Percentiles rank a stretch among this genome's conserved stretches.
phyloP scores from a whole-genome alignment of 2,797 vertebrate species.

The Mormyrus proboscirostris region DNA sequence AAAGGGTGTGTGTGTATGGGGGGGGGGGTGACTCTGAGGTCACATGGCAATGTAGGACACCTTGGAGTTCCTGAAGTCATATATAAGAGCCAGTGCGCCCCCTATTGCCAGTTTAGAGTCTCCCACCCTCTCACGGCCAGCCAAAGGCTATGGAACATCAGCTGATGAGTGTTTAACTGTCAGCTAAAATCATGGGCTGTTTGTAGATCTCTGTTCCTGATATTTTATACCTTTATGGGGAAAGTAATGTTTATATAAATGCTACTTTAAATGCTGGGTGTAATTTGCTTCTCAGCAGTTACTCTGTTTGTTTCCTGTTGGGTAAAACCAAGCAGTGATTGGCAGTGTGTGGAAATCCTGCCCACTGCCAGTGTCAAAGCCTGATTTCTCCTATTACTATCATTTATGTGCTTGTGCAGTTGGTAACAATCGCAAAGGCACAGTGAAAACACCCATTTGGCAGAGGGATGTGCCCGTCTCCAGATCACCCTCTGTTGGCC shows the following conservation, averaged over 20 bases:
- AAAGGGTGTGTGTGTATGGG: background rate
- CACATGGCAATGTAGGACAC: background rate
- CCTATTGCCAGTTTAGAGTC: background rate
- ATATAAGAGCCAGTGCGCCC: background rate
- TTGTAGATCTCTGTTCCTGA: background rate
- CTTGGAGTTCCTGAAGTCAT: background rate
- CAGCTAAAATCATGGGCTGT: background rate
- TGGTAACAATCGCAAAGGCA: background rate
- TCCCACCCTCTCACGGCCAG: background rate
- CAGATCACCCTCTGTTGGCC: conserved; percentile 12
- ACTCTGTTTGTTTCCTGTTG: background rate
- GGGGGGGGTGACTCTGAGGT: background rate
- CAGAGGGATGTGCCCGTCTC: background rate
- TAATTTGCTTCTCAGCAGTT: background rate
- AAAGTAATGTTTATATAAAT: background rate
- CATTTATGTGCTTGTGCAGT: background rate
- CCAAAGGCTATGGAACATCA: background rate
- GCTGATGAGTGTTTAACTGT: background rate
- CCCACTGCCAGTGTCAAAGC: background rate
- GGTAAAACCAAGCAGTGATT: background rate
- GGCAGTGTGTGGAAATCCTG: background rate
- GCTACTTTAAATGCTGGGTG: background rate
- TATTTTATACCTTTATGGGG: background rate
- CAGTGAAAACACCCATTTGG: background rate
- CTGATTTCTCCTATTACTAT: background rate